phyloP scores from a whole-genome alignment of 2,113 vertebrate genomes.

The Corapipo altera region DNA sequence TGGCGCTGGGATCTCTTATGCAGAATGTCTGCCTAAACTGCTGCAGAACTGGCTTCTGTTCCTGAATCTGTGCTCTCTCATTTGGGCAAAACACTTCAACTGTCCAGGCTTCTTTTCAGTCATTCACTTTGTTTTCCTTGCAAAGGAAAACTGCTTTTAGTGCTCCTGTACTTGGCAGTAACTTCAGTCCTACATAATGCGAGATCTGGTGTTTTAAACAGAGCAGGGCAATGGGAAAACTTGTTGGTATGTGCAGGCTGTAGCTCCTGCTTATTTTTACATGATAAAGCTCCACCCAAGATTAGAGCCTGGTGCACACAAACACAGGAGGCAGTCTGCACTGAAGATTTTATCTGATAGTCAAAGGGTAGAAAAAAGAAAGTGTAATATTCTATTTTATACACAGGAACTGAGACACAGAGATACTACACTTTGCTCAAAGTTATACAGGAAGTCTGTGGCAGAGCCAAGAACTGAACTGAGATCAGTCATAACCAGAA shows the following conservation, averaged over 20 bases:
- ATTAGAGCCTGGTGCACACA: not conserved
- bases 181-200: not conserved
- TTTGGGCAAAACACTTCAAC: not conserved
- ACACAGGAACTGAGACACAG: not conserved
- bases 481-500: constrained; percentile 24
- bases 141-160: not conserved
- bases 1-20: not conserved
- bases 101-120: not conserved
- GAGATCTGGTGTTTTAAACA: not conserved
- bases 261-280: constrained; percentile 1
- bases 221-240: not conserved
- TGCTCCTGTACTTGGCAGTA: not conserved
- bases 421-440: not conserved
- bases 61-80: not conserved
- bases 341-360: not conserved
- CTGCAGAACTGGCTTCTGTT: not conserved
- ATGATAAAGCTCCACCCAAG: not conserved
- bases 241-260: not conserved
- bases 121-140: constrained; percentile 9
- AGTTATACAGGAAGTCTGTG: constrained; percentile 34
- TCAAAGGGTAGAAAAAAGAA: not conserved
- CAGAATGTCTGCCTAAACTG: not conserved
- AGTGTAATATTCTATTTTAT: not conserved
- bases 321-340: not conserved
- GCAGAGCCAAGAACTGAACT: constrained; percentile 20